A percentile compares a stretch with the other conserved stretches of the same genome.
Evolutionary conservation across 2,888 invertebrate species (phyloP).

Genomic region (Eumerus sabulonum): DNA sequence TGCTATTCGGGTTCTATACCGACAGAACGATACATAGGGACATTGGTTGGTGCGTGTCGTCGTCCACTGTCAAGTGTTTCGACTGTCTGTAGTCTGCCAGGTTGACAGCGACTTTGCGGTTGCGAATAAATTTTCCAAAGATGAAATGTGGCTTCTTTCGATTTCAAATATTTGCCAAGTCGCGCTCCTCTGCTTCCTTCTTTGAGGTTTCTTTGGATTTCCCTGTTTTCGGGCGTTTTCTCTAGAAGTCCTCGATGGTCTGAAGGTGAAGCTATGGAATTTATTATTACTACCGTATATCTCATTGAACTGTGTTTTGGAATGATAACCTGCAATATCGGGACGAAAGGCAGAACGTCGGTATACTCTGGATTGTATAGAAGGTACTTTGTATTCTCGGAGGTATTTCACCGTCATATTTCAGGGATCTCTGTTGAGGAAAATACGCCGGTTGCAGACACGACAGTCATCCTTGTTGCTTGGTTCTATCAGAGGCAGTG

Average conservation of each 20-base stretch:
- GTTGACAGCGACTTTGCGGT: conserved; percentile 35
- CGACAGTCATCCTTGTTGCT: conserved; percentile 19
- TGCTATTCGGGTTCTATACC: conserved; percentile 57
- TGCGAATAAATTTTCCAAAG: conserved; percentile 59
- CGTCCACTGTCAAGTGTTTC: conserved; percentile 7
- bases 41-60: neutral
- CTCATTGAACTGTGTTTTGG: conserved; percentile 22
- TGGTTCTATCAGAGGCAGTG: too few relatives aligned
- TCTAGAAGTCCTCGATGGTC: conserved; percentile 7
- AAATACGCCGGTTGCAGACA: conserved; percentile 4
- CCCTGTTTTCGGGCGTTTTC: neutral
- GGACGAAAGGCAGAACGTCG: neutral
- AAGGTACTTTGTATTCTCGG: conserved; percentile 16
- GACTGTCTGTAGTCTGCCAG: conserved; percentile 22
- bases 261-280: conserved; percentile 43
- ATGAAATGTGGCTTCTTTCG: conserved; percentile 50
- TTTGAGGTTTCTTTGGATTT: too few relatives aligned
- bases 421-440: conserved; percentile 32
- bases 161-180: neutral
- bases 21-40: conserved; percentile 9
- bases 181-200: too few relatives aligned
- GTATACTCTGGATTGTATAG: conserved; percentile 17
- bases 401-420: conserved; percentile 48
- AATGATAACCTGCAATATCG: too few relatives aligned
- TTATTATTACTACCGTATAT: conserved; percentile 49